Percentiles rank a stretch among this genome's conserved stretches.
These are phyloP conservation scores for Scaptomyza hsui DNA, from an alignment of 1,140 invertebrate species.

Conservation along the genomic window DNA sequence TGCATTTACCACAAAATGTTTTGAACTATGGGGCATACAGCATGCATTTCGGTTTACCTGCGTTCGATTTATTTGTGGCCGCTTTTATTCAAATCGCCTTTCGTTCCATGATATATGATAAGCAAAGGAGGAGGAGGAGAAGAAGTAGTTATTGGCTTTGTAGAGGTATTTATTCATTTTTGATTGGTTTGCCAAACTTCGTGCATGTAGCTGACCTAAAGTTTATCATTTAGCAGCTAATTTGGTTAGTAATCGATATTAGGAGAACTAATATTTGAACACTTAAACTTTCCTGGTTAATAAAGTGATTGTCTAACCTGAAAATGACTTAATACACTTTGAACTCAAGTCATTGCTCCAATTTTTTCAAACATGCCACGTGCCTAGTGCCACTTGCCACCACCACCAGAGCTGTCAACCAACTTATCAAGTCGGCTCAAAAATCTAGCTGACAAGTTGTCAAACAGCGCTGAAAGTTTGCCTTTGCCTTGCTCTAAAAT, in stretches of 20 bases:
- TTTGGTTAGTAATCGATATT: slow-evolving; percentile 19
- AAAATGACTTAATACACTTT: neutral
- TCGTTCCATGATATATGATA: neutral
- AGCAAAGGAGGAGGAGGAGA: too few species aligned
- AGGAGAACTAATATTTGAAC: too few species aligned
- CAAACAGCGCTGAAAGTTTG: slow-evolving; percentile 34
- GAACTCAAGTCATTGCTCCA: slow-evolving; percentile 2
- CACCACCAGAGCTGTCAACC: neutral
- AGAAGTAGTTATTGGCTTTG: slow-evolving; percentile 13
- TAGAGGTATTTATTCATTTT: slow-evolving; percentile 71
- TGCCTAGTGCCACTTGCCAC: neutral
- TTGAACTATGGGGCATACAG: slow-evolving; percentile 68
- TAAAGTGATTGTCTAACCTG: too few species aligned
- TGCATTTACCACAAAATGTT: slow-evolving; percentile 81
- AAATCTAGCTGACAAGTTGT: slow-evolving; percentile 42
- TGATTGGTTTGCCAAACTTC: slow-evolving; percentile 54
- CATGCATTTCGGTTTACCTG: slow-evolving; percentile 59
- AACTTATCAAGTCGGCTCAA: slow-evolving; percentile 17
- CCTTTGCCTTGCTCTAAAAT: slow-evolving; percentile 31
- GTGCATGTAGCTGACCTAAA: slow-evolving; percentile 58
- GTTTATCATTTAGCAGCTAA: slow-evolving; percentile 65
- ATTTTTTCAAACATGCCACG: neutral
- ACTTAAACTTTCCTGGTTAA: too few species aligned
- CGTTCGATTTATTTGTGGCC: slow-evolving; percentile 71
- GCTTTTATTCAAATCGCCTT: slow-evolving; percentile 71